Percentiles rank a stretch among this genome's conserved stretches.
These are phyloP conservation scores for Drosophila mulleri DNA, from an alignment of 2,888 invertebrate genomes.

Conservation along the genomic window DNA sequence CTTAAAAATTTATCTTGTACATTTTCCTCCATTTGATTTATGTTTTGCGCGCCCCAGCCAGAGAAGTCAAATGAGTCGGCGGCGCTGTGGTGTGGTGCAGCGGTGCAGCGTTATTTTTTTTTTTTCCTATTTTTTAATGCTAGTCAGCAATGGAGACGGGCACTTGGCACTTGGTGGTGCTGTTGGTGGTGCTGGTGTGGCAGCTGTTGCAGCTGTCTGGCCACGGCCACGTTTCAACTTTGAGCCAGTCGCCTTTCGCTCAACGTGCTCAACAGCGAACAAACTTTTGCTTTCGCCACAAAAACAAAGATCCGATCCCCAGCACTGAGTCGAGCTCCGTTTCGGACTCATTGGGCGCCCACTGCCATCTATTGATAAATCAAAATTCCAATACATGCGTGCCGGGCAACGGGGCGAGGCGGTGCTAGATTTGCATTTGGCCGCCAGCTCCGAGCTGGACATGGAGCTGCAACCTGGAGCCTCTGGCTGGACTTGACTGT, in stretches of 20 bases:
- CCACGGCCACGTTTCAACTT: slow-evolving; percentile 58
- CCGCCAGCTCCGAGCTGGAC: slow-evolving; percentile 54
- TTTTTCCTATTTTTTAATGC: slow-evolving; percentile 14
- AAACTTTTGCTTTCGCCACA: slow-evolving; percentile 77
- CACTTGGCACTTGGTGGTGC: slow-evolving; percentile 16
- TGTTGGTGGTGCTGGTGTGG: slow-evolving; percentile 2
- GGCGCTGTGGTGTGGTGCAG: background rate
- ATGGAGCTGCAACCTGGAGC: slow-evolving; percentile 15
- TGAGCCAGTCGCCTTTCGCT: slow-evolving; percentile 66
- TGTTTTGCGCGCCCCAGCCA: slow-evolving; percentile 61
- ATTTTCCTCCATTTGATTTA: slow-evolving; percentile 82
- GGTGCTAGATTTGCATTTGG: slow-evolving; percentile 74
- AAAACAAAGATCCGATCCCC: slow-evolving; percentile 12
- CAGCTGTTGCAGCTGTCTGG: slow-evolving; percentile 55
- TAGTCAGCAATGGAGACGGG: slow-evolving; percentile 35
- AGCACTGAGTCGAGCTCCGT: slow-evolving; percentile 17
- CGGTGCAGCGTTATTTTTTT: slow-evolving; percentile 2
- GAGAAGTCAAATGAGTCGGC: slow-evolving; percentile 55
- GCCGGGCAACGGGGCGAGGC: slow-evolving; percentile 27
- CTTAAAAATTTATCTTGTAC: slow-evolving; percentile 83
- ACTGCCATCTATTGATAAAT: slow-evolving; percentile 75
- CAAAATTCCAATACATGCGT: slow-evolving; percentile 76
- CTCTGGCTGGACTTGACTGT: slow-evolving; percentile 45
- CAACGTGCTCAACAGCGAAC: slow-evolving; percentile 22
- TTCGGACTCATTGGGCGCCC: slow-evolving; percentile 57